Evolutionary conservation across 2,797 vertebrate species (phyloP), one percentile per base, ranked within the genome.

Genomic region (Eulemur mongoz): DNA sequence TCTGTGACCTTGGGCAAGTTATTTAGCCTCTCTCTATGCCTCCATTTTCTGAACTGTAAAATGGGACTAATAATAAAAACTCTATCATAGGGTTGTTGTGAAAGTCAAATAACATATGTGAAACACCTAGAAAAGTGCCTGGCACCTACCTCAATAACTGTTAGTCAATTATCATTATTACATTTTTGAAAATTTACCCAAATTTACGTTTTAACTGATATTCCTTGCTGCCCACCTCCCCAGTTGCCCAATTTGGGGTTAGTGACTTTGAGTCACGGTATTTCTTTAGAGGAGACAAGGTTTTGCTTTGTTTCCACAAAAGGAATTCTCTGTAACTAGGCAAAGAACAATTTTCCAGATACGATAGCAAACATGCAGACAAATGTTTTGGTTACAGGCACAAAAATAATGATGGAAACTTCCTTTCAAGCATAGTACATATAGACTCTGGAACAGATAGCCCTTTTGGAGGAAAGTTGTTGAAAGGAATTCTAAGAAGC

Each of bases 311-410:
- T 72, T 93, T 91, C 32, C 10, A 84, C 59, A 73, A 79, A 96
- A 88, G 81, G 30, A 97, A 94, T 80, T 94, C 73, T 96, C 91
- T 89, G 87, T 86, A 94, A 86, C 40, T 72, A 96, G 89, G 92
- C 43, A 95, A 85, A 78, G 27, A 94, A 79, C 23, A 97, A 23
- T 82, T 75, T 96, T 95, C 79, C 43, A 61, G 17, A 78, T 4
- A 93, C 7, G 61, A 83, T 5, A 90, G 15, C 70, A 95, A 95
- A 84, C 50, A 91, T 25, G 8, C 50, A 85, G 17, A 95, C 76
- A 89, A 73, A 89, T 86, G 23, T 63, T 87, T 85, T 82, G 70
- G 61, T 82, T 85, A 78, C 48, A 96, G 57, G 32, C 79, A 95
- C 57, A 96, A 90, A 97, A 96, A 85, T 79, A 90, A 93, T 75